These are phyloP conservation scores for Gadopsis bispinosus DNA, from an alignment of 2,797 vertebrate species.

Conservation along the genomic window DNA sequence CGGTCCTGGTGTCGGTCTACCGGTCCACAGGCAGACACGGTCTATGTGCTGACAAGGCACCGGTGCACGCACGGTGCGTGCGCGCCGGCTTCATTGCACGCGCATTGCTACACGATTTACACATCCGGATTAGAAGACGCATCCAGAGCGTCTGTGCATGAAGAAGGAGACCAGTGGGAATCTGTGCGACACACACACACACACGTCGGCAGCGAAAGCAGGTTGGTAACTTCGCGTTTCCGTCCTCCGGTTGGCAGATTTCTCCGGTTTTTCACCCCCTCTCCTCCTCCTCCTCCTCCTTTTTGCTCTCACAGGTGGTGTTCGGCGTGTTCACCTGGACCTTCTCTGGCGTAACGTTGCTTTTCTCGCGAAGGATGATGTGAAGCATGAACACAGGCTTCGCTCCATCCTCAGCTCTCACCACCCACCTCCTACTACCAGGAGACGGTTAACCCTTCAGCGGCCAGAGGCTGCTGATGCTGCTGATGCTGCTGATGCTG, in stretches of 20 bases:
- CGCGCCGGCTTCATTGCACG: constrained; percentile 3
- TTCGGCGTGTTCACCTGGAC: constrained; percentile 5
- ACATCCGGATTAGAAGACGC: background rate
- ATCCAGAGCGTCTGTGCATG: constrained; percentile 19
- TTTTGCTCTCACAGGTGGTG: background rate
- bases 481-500: background rate
- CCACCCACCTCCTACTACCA: constrained; percentile 79
- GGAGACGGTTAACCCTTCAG: constrained; percentile 76
- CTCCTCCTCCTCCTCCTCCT: too few species aligned
- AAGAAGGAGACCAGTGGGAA: constrained; percentile 24
- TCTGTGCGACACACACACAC: background rate
- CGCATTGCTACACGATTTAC: constrained; percentile 1
- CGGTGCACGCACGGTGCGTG: background rate
- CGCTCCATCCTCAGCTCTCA: constrained; percentile 64
- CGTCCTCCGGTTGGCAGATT: constrained; percentile 2
- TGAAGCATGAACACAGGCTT: constrained; percentile 37
- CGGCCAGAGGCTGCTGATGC: constrained; percentile 33
- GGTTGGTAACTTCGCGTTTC: constrained; percentile 32
- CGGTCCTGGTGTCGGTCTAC: background rate
- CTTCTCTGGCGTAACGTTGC: constrained; percentile 27
- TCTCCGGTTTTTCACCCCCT: background rate
- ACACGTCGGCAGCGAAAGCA: background rate
- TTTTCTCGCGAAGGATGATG: constrained; percentile 45
- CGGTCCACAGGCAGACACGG: background rate
- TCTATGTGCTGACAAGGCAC: constrained; percentile 5